phyloP scores from a whole-genome alignment of 1,140 invertebrate genomes.

The Polypedilum pembai region DNA sequence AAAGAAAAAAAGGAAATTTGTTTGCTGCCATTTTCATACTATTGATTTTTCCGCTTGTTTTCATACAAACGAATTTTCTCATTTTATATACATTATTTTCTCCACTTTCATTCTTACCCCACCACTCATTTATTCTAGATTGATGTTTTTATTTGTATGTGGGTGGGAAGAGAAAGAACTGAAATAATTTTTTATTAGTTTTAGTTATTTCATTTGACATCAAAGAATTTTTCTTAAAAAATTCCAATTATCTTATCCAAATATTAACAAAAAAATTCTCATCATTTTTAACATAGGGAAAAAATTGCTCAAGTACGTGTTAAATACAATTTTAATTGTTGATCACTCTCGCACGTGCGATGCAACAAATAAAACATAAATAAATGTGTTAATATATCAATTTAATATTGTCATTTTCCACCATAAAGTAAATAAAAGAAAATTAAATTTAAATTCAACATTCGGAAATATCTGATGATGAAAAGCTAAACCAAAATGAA shows the following conservation, averaged over 20 bases:
- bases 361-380: neutral
- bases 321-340: constrained; percentile 25
- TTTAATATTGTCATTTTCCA: constrained; percentile 24
- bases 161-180: neutral
- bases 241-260: too few relatives aligned
- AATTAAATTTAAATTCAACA: constrained; percentile 19
- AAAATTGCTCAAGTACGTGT: constrained; percentile 20
- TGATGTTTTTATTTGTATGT: neutral
- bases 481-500: constrained; percentile 22
- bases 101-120: neutral
- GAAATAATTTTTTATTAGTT: neutral
- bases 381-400: constrained; percentile 1
- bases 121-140: too few relatives aligned
- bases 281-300: neutral
- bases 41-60: constrained; percentile 26
- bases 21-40: constrained; percentile 20
- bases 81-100: neutral
- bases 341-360: neutral
- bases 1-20: neutral
- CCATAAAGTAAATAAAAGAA: constrained; percentile 7
- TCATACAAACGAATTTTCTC: neutral
- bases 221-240: too few relatives aligned
- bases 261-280: neutral
- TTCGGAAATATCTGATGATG: neutral
- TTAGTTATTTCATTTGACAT: too few relatives aligned